Percentiles rank a stretch among this genome's conserved stretches.
Evolutionary conservation across 2,113 vertebrate genomes (phyloP).

Genomic region (Rana temporaria): DNA sequence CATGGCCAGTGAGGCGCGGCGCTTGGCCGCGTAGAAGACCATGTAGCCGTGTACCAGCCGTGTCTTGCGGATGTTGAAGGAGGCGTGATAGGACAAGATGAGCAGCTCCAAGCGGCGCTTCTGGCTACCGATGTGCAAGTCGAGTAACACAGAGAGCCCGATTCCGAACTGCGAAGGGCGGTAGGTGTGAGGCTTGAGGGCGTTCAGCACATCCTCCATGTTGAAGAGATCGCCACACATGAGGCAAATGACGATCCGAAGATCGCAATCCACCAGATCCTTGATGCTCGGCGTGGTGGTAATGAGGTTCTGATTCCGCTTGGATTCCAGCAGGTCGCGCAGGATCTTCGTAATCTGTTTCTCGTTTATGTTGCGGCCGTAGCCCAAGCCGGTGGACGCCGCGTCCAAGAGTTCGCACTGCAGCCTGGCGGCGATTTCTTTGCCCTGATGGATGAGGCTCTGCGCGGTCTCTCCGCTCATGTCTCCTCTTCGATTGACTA

Average conservation of each 20-base stretch:
- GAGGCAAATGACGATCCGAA: constrained; percentile 89
- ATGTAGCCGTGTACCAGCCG: constrained; percentile 92
- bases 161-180: constrained; percentile 75
- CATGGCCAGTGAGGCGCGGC: constrained; percentile 90
- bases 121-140: constrained; percentile 81
- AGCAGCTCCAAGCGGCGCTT: constrained; percentile 85
- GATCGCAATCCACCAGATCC: constrained; percentile 84
- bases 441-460: constrained; percentile 89
- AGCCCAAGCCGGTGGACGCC: constrained; percentile 84
- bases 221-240: constrained; percentile 92
- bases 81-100: constrained; percentile 90
- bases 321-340: constrained; percentile 85
- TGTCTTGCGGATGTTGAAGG: constrained; percentile 88
- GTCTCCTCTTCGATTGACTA: constrained; percentile 92
- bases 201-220: constrained; percentile 85
- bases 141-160: constrained; percentile 82
- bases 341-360: constrained; percentile 90
- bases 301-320: constrained; percentile 77
- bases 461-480: constrained; percentile 90
- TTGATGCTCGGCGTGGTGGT: constrained; percentile 75
- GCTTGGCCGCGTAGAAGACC: constrained; percentile 88
- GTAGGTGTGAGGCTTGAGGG: constrained; percentile 84
- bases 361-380: constrained; percentile 89
- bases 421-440: constrained; percentile 87
- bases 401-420: constrained; percentile 91